Base-by-base conservation (phyloP, 2,113 vertebrate genomes). In the Brienomyrus brachyistius region DNA sequence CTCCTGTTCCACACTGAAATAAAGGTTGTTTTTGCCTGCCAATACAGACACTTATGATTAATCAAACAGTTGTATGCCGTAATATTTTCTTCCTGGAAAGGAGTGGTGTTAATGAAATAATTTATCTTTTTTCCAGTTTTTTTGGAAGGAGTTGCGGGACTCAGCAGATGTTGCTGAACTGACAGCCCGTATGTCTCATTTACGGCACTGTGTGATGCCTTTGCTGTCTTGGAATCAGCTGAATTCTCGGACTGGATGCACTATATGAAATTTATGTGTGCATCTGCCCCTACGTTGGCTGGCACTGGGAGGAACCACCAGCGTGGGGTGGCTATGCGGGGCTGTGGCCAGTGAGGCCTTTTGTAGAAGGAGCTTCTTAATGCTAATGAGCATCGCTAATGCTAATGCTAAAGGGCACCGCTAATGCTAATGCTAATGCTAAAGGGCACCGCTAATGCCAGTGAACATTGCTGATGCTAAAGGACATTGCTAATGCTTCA, bases 131-230 rank as follows among this genome's bases (percentile, higher is more conserved):
- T 50, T 48, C 43, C n/a, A n/a, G n/a, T n/a, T 51, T 87, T 54
- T 87, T 54, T 54, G 50, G 27, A 87, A 56, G 51, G 85, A 51
- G 51, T 56, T 35, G 35, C 1, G 7, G 43, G n/a, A 35, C n/a
- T 87, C 15, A 56, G 27, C 85, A 56, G 51, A 87, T 87, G 85
- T 56, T 87, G 48, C 27, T 54, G 35, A 87, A 54, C 13, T 54
- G 85, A 40, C 51, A 54, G 85, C 31, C 85, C 31, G 48, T 87
- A 87, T 87, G 85, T 87, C 51, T 87, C 85, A 87, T 51, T 56
- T 56, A 40, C 5, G 11, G 27, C 51, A 51, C 85, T 2, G n/a
- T 43, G 19, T 87, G 85, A 54, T 19, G n/a, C 19, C 85, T 27
- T 54, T n/a, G 13, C 23, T 19, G 11, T 52, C 13, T 51, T 87